Evolutionary conservation across 2,797 vertebrate species (phyloP).

Genomic region (Cirrhinus molitorella): DNA sequence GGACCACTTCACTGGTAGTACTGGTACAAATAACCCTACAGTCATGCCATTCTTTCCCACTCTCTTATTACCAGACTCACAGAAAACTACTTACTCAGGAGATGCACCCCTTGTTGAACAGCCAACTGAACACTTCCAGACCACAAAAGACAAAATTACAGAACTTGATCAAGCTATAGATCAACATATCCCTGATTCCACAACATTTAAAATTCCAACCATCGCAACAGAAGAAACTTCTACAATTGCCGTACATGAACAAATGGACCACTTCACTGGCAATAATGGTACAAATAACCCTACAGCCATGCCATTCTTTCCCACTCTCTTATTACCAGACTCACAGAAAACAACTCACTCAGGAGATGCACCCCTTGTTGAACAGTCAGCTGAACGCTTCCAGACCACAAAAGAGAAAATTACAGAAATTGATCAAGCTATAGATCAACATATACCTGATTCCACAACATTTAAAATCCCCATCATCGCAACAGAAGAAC

Average conservation of each 20-base stretch:
- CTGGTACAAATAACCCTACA: neutral
- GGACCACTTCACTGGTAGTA: neutral
- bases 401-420: neutral
- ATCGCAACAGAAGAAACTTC: neutral
- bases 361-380: neutral
- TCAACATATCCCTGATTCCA: neutral
- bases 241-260: neutral
- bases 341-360: neutral
- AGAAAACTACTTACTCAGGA: neutral
- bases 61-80: neutral
- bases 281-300: neutral
- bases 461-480: neutral
- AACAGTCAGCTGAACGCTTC: neutral
- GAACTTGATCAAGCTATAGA: neutral
- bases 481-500: neutral
- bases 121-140: neutral
- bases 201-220: neutral
- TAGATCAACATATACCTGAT: neutral
- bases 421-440: neutral
- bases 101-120: too few species aligned
- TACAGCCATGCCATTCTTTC: neutral
- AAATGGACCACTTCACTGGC: neutral
- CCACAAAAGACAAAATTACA: neutral
- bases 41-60: neutral
- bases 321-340: neutral